Evolutionary conservation across 2,888 invertebrate species (phyloP), one percentile per base, ranked within the genome.

Genomic region (Tromatobia lineatoria): DNA sequence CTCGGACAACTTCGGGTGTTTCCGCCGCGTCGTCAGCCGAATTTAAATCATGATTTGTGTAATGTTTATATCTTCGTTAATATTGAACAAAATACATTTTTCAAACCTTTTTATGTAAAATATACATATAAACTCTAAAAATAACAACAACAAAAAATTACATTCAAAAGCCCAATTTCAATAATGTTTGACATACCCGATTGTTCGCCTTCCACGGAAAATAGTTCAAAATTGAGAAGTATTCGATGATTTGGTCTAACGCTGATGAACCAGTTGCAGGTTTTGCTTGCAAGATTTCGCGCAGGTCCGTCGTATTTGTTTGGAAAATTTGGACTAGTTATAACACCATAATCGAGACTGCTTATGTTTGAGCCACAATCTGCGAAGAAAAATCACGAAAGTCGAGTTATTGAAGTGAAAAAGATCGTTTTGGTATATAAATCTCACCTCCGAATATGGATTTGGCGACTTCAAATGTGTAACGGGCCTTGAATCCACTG

Each of bases 191-290:
- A 54, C 74, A 11, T 93, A 98, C 98, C 96, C 88, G 96, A 95
- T 87, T 97, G 97, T 93, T 98, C 97, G 87, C 99, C 99, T 94
- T 99, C 99, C 80, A 99, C 97, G 77, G 97, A 97, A 93, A 99
- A 99, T 87, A 96, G 95, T 92, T 98, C 97, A 94, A 99, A 98
- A 94, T 98, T 97, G 92, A 99, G 96, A 93, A 99, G 96, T 90
- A 99, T 96, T 92, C 97, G 96, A 94, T 98, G 97, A 90, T 96
- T 96, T 45, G 97, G 97, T 88, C 97, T 96, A 83, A 98, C 98
- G 86, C 96, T 97, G 92, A 99, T 97, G 93, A 97, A 97, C 99
- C 99, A 99, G 94, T 99, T 98, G 95, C 99, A 99, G 86, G 97
- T 98, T 94, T 97, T 96, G 88, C 97, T 97, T 70, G 98, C 97